These are phyloP conservation scores for Esox niger DNA, from an alignment of 2,113 vertebrate genomes.

Conservation along the genomic window DNA sequence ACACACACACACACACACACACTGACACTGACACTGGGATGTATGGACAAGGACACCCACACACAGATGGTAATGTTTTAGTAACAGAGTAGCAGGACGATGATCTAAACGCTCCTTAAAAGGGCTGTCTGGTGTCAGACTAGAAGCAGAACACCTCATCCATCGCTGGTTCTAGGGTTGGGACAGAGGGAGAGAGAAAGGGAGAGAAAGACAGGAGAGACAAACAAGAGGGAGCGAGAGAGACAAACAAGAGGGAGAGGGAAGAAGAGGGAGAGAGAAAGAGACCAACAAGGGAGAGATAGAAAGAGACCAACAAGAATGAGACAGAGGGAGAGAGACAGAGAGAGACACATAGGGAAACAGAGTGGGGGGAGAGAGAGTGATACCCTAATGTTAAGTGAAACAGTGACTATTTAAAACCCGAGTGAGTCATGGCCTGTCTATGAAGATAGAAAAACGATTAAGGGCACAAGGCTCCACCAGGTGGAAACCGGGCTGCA, in stretches of 20 bases:
- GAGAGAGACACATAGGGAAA: not conserved
- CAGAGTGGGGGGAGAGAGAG: conserved; percentile 14
- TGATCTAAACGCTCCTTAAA: conserved; percentile 78
- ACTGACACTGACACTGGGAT: conserved; percentile 16
- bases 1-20: conserved; percentile 17
- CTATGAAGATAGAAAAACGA: too few relatives aligned
- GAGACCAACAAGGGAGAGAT: not conserved
- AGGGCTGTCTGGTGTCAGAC: conserved; percentile 78
- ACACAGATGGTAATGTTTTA: conserved; percentile 60
- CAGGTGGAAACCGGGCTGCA: too few relatives aligned
- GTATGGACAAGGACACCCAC: conserved; percentile 15
- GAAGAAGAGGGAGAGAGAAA: conserved; percentile 11
- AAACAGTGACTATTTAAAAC: too few relatives aligned
- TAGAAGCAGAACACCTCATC: too few relatives aligned
- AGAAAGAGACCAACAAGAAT: not conserved
- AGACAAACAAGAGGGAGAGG: conserved; percentile 2
- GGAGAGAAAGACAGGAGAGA: conserved; percentile 19
- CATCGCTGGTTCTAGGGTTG: too few relatives aligned
- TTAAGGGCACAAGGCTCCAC: too few relatives aligned
- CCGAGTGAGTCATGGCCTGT: too few relatives aligned
- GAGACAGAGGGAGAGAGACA: not conserved
- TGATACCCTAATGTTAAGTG: too few relatives aligned
- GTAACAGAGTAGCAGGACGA: conserved; percentile 59
- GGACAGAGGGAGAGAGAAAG: conserved; percentile 8
- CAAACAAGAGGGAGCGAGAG: conserved; percentile 4